Evolutionary conservation across 2,113 vertebrate genomes (phyloP), one percentile per base, ranked within the genome.

Genomic region (Syngnathus scovelli): DNA sequence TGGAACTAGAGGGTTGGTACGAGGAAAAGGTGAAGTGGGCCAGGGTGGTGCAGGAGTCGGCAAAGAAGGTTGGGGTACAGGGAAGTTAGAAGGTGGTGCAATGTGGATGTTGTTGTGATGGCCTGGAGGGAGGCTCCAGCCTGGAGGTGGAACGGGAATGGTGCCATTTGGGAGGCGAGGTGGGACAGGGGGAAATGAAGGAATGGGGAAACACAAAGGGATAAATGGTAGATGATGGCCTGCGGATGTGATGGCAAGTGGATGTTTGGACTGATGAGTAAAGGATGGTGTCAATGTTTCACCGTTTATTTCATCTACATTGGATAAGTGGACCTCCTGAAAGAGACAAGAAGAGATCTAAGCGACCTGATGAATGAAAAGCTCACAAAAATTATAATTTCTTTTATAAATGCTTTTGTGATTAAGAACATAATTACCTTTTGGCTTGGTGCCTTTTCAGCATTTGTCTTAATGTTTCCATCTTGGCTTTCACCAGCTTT

Each of bases 1-100:
- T 0, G 96, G 95, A 68, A 96, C 92, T 0, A 93, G 93, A 0
- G 94, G 94, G 80, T 96, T 93, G 61, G 96, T 96, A 71, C 90
- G 92, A 78, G 94, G 95, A 75, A 95, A 77, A 61, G 69, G 69
- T 36, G 75, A 86, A 0, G 90, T 89, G 0, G 92, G 91, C 94
- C 94, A 95, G 39, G 89, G 91, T 41, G 93, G 93, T 19, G 87
- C 92, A 81, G 0, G 92, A 39, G 74, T 76, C 1, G 65, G 73
- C 68, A 85, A 66, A 59, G 76, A 46, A 64, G 82, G 86, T 75
- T 79, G 84, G 10, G 80, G 80, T 60, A 74, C 11, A 3, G 78
- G 41, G 72, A 85, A 84, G 38, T 64, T 7, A 36, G 82, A 64
- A 27, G 74, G 71, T 68, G 87, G 78, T 37, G 78, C 77, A 8